A percentile compares a stretch with the other conserved stretches of the same genome.
Conservation (phyloP, 1,140 invertebrate species). For the Lepidotrigona ventralis region DNA sequence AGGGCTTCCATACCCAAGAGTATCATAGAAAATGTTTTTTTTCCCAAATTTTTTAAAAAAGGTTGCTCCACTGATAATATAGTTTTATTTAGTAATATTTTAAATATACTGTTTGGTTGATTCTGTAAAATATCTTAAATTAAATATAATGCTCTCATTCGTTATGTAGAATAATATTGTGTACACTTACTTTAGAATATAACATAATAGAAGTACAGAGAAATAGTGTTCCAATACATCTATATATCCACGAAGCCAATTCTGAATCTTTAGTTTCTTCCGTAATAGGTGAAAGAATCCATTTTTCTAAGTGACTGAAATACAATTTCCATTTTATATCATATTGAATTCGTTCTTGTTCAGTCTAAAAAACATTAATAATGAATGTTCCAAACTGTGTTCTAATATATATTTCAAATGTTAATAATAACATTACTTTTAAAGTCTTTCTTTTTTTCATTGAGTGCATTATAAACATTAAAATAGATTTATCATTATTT, state of each 20-base stretch:
- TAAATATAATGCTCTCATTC: constrained; percentile 32
- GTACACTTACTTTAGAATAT: constrained; percentile 66
- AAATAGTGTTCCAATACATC: constrained; percentile 73
- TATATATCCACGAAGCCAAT: constrained; percentile 71
- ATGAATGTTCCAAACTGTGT: not conserved
- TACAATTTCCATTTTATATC: constrained; percentile 68
- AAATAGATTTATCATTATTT: constrained; percentile 67
- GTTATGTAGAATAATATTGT: not conserved
- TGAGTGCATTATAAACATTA: constrained; percentile 66
- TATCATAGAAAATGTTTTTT: constrained; percentile 74
- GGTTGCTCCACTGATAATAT: constrained; percentile 69
- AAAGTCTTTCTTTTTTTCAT: constrained; percentile 65
- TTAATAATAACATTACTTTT: constrained; percentile 57
- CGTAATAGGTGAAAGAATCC: constrained; percentile 71
- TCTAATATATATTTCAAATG: constrained; percentile 10
- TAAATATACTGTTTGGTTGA: constrained; percentile 71
- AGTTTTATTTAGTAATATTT: constrained; percentile 68
- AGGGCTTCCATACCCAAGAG: constrained; percentile 73
- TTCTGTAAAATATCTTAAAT: constrained; percentile 63
- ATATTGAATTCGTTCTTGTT: constrained; percentile 51
- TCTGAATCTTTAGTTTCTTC: constrained; percentile 71
- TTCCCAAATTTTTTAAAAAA: constrained; percentile 64
- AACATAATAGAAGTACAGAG: constrained; percentile 71
- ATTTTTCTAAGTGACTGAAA: constrained; percentile 76
- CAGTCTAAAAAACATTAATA: constrained; percentile 38